phyloP scores from a whole-genome alignment of 2,888 invertebrate species.

The Galerucella nymphaeae region DNA sequence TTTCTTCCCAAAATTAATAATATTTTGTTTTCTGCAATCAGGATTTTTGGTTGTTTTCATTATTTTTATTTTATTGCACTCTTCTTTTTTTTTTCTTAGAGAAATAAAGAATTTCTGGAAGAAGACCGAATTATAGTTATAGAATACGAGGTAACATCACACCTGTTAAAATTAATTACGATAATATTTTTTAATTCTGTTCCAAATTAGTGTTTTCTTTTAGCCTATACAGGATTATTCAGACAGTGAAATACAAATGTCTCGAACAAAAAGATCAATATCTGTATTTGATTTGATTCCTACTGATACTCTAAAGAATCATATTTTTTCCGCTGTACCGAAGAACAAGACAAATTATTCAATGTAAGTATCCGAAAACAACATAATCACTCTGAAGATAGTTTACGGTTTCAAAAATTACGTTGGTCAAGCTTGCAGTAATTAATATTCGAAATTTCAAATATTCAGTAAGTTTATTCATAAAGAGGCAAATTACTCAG shows the following conservation, averaged over 20 bases:
- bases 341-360: slow-evolving; percentile 53
- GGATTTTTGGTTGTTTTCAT: neutral
- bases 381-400: neutral
- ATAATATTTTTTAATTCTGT: slow-evolving; percentile 5
- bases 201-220: slow-evolving; percentile 29
- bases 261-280: slow-evolving; percentile 53
- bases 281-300: slow-evolving; percentile 61
- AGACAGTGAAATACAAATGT: slow-evolving; percentile 50
- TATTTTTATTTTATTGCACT: slow-evolving; percentile 18
- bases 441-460: too few species aligned
- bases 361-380: slow-evolving; percentile 44
- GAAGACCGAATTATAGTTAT: slow-evolving; percentile 36
- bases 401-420: too few species aligned
- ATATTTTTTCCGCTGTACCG: slow-evolving; percentile 39
- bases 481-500: too few species aligned
- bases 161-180: neutral
- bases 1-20: too few species aligned
- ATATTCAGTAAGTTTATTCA: too few species aligned
- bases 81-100: slow-evolving; percentile 31
- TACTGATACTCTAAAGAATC: slow-evolving; percentile 53
- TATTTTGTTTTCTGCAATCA: neutral
- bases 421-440: too few species aligned
- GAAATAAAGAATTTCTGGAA: slow-evolving; percentile 27
- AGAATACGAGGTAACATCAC: slow-evolving; percentile 32
- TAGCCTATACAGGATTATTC: slow-evolving; percentile 48